Percentiles rank a stretch among this genome's conserved stretches.
These are phyloP conservation scores for Addax nasomaculatus DNA, from an alignment of 2,113 vertebrate genomes.

Conservation along the genomic window DNA sequence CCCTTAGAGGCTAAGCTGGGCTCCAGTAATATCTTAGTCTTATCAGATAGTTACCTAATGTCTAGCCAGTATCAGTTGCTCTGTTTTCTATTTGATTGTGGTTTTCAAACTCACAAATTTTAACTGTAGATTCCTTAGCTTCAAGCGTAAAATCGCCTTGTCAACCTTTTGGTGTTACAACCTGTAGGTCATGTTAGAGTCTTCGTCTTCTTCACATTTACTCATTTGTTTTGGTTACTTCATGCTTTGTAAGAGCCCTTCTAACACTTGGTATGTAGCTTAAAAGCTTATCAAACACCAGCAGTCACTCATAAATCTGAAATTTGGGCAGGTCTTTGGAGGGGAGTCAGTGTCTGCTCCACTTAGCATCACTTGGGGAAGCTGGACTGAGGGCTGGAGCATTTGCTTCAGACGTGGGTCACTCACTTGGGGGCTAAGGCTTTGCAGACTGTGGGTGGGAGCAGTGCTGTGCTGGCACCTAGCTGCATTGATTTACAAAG, in stretches of 20 bases:
- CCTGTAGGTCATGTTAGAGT: not conserved
- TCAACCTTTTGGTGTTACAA: not conserved
- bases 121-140: not conserved
- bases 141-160: not conserved
- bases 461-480: not conserved
- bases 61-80: not conserved
- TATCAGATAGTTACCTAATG: conserved; percentile 15
- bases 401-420: not conserved
- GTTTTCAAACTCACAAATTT: not conserved
- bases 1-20: not conserved
- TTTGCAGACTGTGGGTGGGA: not conserved
- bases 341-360: not conserved
- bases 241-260: not conserved
- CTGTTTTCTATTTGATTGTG: not conserved
- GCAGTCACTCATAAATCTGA: not conserved
- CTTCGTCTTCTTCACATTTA: not conserved
- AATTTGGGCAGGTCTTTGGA: not conserved
- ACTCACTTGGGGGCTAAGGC: not conserved
- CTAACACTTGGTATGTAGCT: not conserved
- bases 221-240: not conserved
- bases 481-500: not conserved
- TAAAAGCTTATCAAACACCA: not conserved
- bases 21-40: not conserved
- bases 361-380: fast-evolving
- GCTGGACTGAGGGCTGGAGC: not conserved